phyloP scores from a whole-genome alignment of 2,113 vertebrate genomes.

The Cyprinodon brontotheroides region DNA sequence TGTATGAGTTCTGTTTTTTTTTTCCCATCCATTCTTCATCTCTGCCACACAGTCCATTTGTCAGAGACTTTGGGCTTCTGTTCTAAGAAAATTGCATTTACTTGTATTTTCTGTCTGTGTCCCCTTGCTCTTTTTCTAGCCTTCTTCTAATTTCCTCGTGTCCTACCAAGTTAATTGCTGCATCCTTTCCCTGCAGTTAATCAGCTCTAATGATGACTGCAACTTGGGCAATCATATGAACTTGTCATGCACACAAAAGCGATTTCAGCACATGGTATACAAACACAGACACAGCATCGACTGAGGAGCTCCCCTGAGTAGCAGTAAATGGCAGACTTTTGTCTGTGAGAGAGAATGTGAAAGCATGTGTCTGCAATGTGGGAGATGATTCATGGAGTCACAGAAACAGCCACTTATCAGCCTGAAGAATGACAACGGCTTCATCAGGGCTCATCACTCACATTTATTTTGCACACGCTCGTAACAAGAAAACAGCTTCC shows the following conservation, averaged over 20 bases:
- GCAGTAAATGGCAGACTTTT: conserved; percentile 54
- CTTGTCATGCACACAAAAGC: conserved; percentile 25
- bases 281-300: conserved; percentile 20
- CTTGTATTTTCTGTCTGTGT: conserved; percentile 42
- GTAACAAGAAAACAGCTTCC: conserved; percentile 14
- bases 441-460: conserved; percentile 75
- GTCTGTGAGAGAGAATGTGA: conserved; percentile 33
- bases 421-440: conserved; percentile 71
- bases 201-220: conserved; percentile 74
- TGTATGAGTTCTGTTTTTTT: conserved; percentile 23
- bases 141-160: conserved; percentile 41
- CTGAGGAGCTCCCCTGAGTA: conserved; percentile 35
- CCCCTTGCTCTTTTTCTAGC: conserved; percentile 37
- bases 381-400: conserved; percentile 76
- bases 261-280: neutral
- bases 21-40: conserved; percentile 6
- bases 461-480: conserved; percentile 54
- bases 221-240: conserved; percentile 68
- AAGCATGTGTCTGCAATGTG: conserved; percentile 44
- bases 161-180: conserved; percentile 24
- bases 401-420: conserved; percentile 75
- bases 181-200: conserved; percentile 70
- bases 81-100: conserved; percentile 49
- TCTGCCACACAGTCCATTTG: conserved; percentile 35
- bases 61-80: conserved; percentile 35